Evolutionary conservation across 2,888 invertebrate genomes (phyloP), one percentile per base, ranked within the genome.

Genomic region (Scaptomyza cyrtandrae): DNA sequence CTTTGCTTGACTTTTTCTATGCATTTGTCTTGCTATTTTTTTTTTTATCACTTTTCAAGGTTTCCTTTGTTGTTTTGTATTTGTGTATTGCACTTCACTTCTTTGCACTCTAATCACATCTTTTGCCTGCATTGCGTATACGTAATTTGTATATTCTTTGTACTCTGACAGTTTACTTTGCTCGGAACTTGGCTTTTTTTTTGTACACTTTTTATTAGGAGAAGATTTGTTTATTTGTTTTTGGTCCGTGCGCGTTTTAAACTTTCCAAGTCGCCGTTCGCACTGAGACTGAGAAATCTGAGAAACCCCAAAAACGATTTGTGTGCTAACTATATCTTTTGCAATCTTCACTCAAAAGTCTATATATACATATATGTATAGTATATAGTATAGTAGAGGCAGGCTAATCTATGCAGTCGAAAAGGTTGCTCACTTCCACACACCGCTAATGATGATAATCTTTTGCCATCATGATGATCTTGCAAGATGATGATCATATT

Each of bases 271-370:
- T 76, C 80, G 90, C 86, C 84, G 90, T 90, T 90, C 87, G 90
- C 86, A 86, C 80, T 81, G 87, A 90, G 90, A 91, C 91, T 91
- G 89, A 91, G 86, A 57, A 59, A 54, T 81, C 78, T 87, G 88
- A 86, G 81, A 75, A 76, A 77, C 77, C 78, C 78, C 52, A 52
- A 86, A 90, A 90, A 50, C 50, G 89, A 90, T 88, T 89, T 90
- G 80, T 90, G 39, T 49, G 55, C 46, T 58, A 46, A 66, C 53
- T 68, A 68, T 76, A 83, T 89, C 88, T 80, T 64, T 78, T 64
- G 84, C 75, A 80, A 87, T 86, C 89, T 78, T 73, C 67, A 65
- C 71, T 46, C 60, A 39, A 19, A 46, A 49, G 6, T 14, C 45
- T 39, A 43, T 9, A 37, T 50, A 45, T 29, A 5, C 3, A 13